Percentiles rank a stretch among this genome's conserved stretches.
phyloP scores from a whole-genome alignment of 2,888 invertebrate genomes.

The Mesorhabditis sp. region DNA sequence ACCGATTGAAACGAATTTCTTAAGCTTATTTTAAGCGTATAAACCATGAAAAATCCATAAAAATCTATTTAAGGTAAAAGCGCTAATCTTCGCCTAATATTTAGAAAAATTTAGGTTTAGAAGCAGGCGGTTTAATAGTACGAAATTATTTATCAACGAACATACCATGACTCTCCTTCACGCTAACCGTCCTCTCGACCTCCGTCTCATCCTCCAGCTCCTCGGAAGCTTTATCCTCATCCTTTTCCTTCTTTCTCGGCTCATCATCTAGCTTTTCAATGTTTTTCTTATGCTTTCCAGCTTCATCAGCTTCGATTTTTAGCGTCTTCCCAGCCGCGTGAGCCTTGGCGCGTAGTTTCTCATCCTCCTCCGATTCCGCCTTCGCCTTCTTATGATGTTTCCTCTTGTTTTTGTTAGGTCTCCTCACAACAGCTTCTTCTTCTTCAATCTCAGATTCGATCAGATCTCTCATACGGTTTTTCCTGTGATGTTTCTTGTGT shows the following conservation, averaged over 20 bases:
- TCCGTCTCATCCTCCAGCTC: slow-evolving; percentile 22
- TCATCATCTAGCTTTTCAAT: neutral
- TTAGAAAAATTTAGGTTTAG: no score
- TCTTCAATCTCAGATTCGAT: neutral
- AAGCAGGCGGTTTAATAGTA: no score
- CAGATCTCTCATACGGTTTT: neutral
- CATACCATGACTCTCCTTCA: slow-evolving; percentile 10
- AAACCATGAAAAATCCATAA: no score
- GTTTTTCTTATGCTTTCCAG: neutral
- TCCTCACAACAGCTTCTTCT: neutral
- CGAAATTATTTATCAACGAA: no score
- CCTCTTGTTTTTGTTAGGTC: no score
- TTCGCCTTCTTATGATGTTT: no score
- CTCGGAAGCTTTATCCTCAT: slow-evolving; percentile 22
- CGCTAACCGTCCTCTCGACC: slow-evolving; percentile 20
- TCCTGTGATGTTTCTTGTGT: neutral
- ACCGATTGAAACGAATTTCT: no score
- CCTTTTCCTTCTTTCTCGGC: slow-evolving; percentile 16
- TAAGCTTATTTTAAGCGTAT: no score
- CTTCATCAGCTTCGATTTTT: neutral
- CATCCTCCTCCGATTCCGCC: neutral
- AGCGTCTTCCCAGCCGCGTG: no score
- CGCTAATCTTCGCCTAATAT: no score
- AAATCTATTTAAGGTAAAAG: no score
- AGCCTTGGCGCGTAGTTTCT: neutral